Evolutionary conservation across 1,140 invertebrate species (phyloP).

Genomic region (Adoxophyes honmai): DNA sequence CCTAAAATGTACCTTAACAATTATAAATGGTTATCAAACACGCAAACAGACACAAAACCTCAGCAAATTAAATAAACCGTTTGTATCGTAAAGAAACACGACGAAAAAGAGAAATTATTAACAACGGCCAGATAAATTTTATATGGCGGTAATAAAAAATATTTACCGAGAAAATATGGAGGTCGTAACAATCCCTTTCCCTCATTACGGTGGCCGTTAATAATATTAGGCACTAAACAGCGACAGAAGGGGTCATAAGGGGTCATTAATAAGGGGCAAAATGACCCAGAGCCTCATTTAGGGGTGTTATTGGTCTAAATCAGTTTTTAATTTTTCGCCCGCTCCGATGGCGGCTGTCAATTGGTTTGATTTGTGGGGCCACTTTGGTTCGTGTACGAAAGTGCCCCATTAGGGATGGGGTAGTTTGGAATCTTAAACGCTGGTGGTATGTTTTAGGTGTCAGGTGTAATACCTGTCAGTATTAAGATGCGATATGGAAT

Average conservation of each 20-base stretch:
- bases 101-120: neutral
- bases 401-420: too few species aligned
- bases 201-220: slow-evolving; percentile 44
- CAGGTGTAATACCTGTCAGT: too few species aligned
- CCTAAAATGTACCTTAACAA: too few species aligned
- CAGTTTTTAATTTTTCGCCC: slow-evolving; percentile 46
- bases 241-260: slow-evolving; percentile 50
- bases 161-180: slow-evolving; percentile 6
- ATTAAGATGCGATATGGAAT: too few species aligned
- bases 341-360: neutral
- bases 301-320: slow-evolving; percentile 47
- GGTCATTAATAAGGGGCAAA: slow-evolving; percentile 48
- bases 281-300: slow-evolving; percentile 40
- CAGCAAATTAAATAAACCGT: too few species aligned
- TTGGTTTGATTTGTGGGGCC: neutral
- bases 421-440: too few species aligned
- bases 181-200: slow-evolving; percentile 16
- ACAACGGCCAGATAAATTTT: slow-evolving; percentile 9
- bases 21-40: too few species aligned
- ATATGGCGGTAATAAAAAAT: slow-evolving; percentile 10
- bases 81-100: neutral
- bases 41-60: too few species aligned
- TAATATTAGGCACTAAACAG: slow-evolving; percentile 45
- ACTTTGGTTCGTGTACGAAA: too few species aligned
- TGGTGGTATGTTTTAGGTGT: too few species aligned